Percentiles rank a stretch among this genome's conserved stretches.
phyloP scores from a whole-genome alignment of 2,113 vertebrate genomes.

The Mugil cephalus region DNA sequence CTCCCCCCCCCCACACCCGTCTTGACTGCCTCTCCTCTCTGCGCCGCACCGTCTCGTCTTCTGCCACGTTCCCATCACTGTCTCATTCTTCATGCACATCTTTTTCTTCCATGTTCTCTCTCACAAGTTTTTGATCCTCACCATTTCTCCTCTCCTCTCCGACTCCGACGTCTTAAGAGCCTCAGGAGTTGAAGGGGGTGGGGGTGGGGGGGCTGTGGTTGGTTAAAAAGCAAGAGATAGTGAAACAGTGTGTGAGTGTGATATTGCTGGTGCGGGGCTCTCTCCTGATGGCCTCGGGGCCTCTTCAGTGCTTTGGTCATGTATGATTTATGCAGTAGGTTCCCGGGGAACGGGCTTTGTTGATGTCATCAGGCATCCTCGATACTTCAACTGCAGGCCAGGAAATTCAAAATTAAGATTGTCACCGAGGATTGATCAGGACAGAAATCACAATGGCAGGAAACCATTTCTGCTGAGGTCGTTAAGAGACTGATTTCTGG shows the following conservation, averaged over 20 bases:
- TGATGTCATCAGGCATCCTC: slow-evolving; percentile 46
- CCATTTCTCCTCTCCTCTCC: slow-evolving; percentile 45
- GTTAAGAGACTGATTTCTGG: background rate
- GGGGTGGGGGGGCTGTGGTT: too few relatives aligned
- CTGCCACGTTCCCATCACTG: slow-evolving; percentile 28
- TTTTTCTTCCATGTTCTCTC: slow-evolving; percentile 46
- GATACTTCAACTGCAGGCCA: slow-evolving; percentile 17
- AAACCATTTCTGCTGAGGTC: background rate
- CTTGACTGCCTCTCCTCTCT: slow-evolving; percentile 34
- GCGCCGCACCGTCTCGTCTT: slow-evolving; percentile 50
- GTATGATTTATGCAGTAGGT: slow-evolving; percentile 68
- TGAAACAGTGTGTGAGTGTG: slow-evolving; percentile 53
- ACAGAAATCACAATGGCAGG: background rate
- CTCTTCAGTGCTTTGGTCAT: slow-evolving; percentile 50
- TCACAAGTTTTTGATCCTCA: slow-evolving; percentile 65
- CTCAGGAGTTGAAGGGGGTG: slow-evolving; percentile 69
- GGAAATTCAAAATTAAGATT: background rate
- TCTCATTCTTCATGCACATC: slow-evolving; percentile 47
- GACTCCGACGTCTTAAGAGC: slow-evolving; percentile 65
- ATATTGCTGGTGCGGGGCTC: slow-evolving; percentile 41
- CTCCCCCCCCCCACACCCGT: too few relatives aligned
- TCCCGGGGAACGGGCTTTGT: slow-evolving; percentile 55
- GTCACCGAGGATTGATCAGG: background rate
- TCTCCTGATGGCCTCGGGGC: slow-evolving; percentile 39
- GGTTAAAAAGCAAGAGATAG: slow-evolving; percentile 59